A percentile compares a stretch with the other conserved stretches of the same genome.
Conservation (phyloP, 2,113 vertebrate genomes). For the Cyanoderma ruficeps region DNA sequence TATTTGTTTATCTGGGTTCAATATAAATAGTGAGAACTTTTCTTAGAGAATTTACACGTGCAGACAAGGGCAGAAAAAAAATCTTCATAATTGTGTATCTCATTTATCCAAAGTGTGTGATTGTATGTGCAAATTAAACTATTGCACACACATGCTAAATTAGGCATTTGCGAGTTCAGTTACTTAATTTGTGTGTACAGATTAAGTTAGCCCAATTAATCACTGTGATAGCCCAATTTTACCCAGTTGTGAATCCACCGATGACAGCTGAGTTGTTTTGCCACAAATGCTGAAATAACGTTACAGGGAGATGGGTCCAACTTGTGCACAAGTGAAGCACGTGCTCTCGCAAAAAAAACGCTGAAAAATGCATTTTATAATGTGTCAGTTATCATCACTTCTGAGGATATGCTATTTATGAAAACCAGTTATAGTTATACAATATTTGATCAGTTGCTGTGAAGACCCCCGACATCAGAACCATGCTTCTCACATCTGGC, state of each 20-base stretch:
- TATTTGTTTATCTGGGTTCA: not conserved
- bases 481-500: conserved; percentile 21
- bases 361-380: not conserved
- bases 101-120: not conserved
- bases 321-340: not conserved
- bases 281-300: not conserved
- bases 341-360: not conserved
- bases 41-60: not conserved
- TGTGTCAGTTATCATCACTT: not conserved
- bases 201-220: conserved; percentile 42
- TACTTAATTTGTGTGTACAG: conserved; percentile 43
- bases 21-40: not conserved
- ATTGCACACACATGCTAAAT: not conserved
- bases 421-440: not conserved
- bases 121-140: conserved; percentile 27
- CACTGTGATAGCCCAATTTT: conserved; percentile 28
- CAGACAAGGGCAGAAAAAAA: not conserved
- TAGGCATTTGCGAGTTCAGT: not conserved
- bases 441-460: conserved; percentile 12
- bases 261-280: not conserved
- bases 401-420: not conserved
- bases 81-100: not conserved
- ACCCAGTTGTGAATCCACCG: not conserved
- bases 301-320: not conserved
- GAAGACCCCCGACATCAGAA: not conserved